Evolutionary conservation across 1,140 invertebrate genomes (phyloP).

Genomic region (Caerostris extrusa): DNA sequence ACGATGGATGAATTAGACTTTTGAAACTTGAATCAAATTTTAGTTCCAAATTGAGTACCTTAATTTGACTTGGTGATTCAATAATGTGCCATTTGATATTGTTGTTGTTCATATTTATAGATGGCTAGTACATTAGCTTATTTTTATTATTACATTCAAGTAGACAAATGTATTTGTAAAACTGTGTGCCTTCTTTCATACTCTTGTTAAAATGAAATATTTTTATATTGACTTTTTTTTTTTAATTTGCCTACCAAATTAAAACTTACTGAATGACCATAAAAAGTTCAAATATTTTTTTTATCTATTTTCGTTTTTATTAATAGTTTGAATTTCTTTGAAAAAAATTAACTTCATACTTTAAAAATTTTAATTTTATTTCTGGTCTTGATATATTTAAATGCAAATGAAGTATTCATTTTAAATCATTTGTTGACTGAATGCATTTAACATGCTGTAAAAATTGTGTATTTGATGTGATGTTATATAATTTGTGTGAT

Average conservation of each 20-base stretch:
- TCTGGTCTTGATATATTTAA: neutral
- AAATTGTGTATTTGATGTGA: neutral
- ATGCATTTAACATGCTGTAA: slow-evolving; percentile 14
- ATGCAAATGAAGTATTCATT: neutral
- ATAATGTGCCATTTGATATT: slow-evolving; percentile 69
- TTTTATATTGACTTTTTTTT: neutral
- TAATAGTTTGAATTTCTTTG: no score
- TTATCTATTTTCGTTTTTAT: no score
- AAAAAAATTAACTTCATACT: neutral
- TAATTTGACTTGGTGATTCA: slow-evolving; percentile 53
- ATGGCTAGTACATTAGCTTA: slow-evolving; percentile 56
- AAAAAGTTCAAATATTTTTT: no score
- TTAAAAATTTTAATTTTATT: neutral
- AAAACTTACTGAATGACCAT: neutral
- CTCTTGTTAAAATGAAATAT: neutral
- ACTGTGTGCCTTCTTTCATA: neutral
- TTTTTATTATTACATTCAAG: slow-evolving; percentile 23
- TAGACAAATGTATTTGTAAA: slow-evolving; percentile 30
- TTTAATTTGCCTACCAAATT: neutral
- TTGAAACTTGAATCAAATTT: slow-evolving; percentile 31
- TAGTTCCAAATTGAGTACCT: slow-evolving; percentile 37
- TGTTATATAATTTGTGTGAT: slow-evolving; percentile 9
- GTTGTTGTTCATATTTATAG: slow-evolving; percentile 53
- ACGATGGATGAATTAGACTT: slow-evolving; percentile 77
- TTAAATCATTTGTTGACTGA: neutral